These are phyloP conservation scores for Cygnus olor DNA, from an alignment of 2,797 vertebrate genomes.

Conservation along the genomic window DNA sequence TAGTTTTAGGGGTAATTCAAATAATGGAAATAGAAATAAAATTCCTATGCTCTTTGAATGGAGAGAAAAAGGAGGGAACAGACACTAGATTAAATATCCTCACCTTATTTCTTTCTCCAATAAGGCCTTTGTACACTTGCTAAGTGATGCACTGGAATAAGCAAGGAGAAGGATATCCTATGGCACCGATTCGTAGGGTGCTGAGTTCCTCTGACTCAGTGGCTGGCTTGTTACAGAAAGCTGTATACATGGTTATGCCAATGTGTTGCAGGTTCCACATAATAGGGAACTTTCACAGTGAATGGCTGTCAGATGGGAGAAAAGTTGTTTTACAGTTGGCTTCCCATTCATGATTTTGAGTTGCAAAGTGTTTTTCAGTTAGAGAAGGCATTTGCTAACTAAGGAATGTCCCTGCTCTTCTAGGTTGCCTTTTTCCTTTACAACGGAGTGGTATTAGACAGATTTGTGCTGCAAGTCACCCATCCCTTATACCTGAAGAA, in stretches of 20 bases:
- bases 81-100: not conserved
- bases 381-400: conserved; percentile 8
- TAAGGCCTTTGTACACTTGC: not conserved
- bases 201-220: not conserved
- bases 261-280: not conserved
- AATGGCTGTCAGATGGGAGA: not conserved
- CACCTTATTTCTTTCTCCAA: not conserved
- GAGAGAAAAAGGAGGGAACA: not conserved
- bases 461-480: conserved; percentile 93
- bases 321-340: not conserved
- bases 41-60: not conserved
- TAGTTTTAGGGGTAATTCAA: not conserved
- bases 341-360: not conserved
- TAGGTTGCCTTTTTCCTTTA: conserved; percentile 95
- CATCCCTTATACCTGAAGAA: conserved; percentile 92
- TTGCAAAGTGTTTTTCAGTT: not conserved
- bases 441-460: conserved; percentile 89
- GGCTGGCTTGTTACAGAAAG: not conserved
- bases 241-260: not conserved
- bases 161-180: not conserved
- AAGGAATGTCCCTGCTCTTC: not conserved
- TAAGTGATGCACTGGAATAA: not conserved
- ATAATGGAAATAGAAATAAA: not conserved
- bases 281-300: not conserved
- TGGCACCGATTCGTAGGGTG: not conserved